Base-by-base conservation (phyloP, 2,888 invertebrate genomes). In the Parapristionchus giblindavisi region DNA sequence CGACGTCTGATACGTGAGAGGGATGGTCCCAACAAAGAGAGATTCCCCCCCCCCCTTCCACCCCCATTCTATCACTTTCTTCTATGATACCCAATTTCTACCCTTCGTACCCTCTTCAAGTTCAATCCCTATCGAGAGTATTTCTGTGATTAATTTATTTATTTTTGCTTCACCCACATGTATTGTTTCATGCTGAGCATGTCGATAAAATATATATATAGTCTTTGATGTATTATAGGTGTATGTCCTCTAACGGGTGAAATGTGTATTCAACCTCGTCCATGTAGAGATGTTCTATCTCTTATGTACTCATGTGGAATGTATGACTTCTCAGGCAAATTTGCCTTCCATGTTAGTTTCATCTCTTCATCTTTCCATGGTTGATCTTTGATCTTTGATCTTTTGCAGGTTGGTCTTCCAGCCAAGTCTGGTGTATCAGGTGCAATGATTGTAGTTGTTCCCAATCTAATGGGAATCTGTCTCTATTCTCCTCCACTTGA, bases 301-400 rank as follows among this genome's bases (percentile, higher is more conserved):
- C 91, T 98, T 79, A 98, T 98, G 98, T 95, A 96, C 89, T 96
- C 96, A 80, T 98, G 97, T 88, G 93, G 97, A n/a, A 73, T 83
- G 83, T 83, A 83, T 56, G 83, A 83, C 71, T 80, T 77, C 27
- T 80, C 79, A 14, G 83, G 83, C 63, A 80, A 83, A 73, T 83
- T 97, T 88, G 96, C 97, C 34, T 95, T 95, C 89, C 94, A 92
- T 89, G 93, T 93, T 87, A 86, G 84, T 65, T 29, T 3, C n/a
- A n/a, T 63, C 32, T 6, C 0, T 27, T 27, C 6, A 48, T n/a
- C 32, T 3, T 34, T 51, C 1, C 17, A n/a, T 38, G n/a, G 24
- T 3, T 2, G 17, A 8, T 11, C 6, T 36, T 11, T n/a, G 14
- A 2, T 8, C 29, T 8, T 58, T n/a, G 1, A 54, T 21, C 4